Evolutionary conservation across 1,140 invertebrate species (phyloP), one percentile per base, ranked within the genome.

Genomic region (Planococcus citri): DNA sequence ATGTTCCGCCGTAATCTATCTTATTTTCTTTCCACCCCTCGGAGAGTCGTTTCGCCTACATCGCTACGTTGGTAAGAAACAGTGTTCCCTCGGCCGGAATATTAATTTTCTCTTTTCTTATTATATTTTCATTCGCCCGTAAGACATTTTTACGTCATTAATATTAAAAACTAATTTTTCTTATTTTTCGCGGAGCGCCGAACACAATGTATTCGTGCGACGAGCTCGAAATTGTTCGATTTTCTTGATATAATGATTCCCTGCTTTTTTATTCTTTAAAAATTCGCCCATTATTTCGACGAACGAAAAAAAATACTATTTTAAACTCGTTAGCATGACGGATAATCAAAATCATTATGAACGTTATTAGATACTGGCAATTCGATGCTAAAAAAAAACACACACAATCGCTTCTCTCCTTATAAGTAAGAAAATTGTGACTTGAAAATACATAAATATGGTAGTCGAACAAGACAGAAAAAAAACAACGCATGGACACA

Each of bases 101-200:
- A 58, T 58, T 58, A 58, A 58, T 58, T 58, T 58, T 58, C 51
- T 58, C 51, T 58, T 58, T 41, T 58, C 51, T 22, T 58, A 58
- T 58, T 58, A 58, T 58, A 58, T 58, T 58, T 58, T 58, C 51
- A 58, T 58, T 58, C 51, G 51, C 51, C 51, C 51, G 51, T 58
- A 58, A 58, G 51, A 58, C 51, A 58, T 22, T 58, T 58, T 58
- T 58, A 58, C 51, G 51, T 58, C 51, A 58, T 58, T 58, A 58
- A 58, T 58, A 58, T 58, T 58, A 58, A 58, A 58, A 58, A 58
- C 51, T 58, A 58, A 58, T 58, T 58, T 58, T 58, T 58, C 51
- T 58, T 58, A 20, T 58, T 58, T n/a, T n/a, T 20, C 51, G 51
- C 29, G 29, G 29, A 33, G 29, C 29, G 29, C 29, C 17, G 51